phyloP scores from a whole-genome alignment of 2,113 vertebrate genomes.

The Corynorhinus townsendii region DNA sequence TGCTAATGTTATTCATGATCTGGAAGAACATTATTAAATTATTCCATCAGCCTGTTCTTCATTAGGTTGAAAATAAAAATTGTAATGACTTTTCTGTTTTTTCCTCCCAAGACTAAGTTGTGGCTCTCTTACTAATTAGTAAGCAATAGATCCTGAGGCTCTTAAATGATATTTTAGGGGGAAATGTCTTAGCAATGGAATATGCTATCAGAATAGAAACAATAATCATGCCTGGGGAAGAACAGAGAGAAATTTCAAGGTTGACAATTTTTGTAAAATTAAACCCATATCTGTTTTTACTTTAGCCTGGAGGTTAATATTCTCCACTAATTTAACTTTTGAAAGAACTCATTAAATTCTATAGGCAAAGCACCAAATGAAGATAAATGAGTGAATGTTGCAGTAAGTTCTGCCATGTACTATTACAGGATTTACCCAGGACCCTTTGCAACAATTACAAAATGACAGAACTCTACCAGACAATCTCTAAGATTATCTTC shows the following conservation, averaged over 20 bases:
- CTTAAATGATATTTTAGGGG: background rate
- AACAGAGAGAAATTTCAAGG: constrained; percentile 17
- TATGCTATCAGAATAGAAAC: constrained; percentile 2
- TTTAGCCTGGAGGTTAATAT: constrained; percentile 10
- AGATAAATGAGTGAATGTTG: background rate
- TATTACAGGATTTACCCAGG: background rate
- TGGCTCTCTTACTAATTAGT: background rate
- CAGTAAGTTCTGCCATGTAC: background rate
- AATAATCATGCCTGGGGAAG: background rate
- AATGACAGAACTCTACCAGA: background rate
- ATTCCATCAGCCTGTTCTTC: background rate
- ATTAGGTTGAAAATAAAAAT: background rate
- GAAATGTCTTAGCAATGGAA: background rate
- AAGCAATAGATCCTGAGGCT: background rate
- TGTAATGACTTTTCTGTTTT: background rate
- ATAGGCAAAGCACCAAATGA: background rate
- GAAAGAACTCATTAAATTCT: background rate
- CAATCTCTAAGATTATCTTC: background rate
- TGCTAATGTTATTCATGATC: background rate
- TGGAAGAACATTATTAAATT: background rate
- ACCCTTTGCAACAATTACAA: background rate
- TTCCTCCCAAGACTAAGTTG: background rate
- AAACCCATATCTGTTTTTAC: constrained; percentile 37
- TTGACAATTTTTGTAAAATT: constrained; percentile 40
- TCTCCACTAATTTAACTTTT: background rate